These are phyloP conservation scores for Lochmaea crataegi DNA, from an alignment of 2,888 invertebrate species.

Conservation along the genomic window DNA sequence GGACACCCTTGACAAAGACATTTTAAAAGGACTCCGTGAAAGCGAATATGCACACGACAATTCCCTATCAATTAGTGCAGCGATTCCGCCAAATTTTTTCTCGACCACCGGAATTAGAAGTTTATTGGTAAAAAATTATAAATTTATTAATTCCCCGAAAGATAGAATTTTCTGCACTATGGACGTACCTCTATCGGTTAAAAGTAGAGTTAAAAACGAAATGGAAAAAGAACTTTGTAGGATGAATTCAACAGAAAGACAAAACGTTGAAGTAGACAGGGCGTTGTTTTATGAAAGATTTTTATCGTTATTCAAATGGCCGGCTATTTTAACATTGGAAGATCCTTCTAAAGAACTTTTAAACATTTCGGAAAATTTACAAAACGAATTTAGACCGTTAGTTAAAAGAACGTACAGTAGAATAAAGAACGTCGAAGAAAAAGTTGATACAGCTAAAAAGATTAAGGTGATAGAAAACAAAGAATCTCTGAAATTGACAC, in stretches of 20 bases:
- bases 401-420: slow-evolving; percentile 36
- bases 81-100: slow-evolving; percentile 51
- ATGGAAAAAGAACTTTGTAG: slow-evolving; percentile 6
- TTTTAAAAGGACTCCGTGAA: slow-evolving; percentile 43
- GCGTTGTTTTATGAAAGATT: slow-evolving; percentile 45
- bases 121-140: slow-evolving; percentile 48
- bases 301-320: slow-evolving; percentile 47
- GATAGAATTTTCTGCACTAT: slow-evolving; percentile 22
- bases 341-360: slow-evolving; percentile 26
- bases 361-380: slow-evolving; percentile 8
- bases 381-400: not conserved
- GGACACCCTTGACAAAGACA: slow-evolving; percentile 50
- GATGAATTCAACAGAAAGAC: not conserved
- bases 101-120: slow-evolving; percentile 49
- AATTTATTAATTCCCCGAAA: slow-evolving; percentile 22
- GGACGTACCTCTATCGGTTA: not conserved
- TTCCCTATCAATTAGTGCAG: slow-evolving; percentile 14
- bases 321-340: slow-evolving; percentile 45
- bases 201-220: slow-evolving; percentile 7
- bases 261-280: slow-evolving; percentile 31
- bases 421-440: not conserved
- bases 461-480: slow-evolving; percentile 17
- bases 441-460: not conserved
- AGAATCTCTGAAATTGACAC: slow-evolving; percentile 33
- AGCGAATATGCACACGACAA: not conserved